Conservation (phyloP, 2,888 invertebrate genomes). For the Dione juno region DNA sequence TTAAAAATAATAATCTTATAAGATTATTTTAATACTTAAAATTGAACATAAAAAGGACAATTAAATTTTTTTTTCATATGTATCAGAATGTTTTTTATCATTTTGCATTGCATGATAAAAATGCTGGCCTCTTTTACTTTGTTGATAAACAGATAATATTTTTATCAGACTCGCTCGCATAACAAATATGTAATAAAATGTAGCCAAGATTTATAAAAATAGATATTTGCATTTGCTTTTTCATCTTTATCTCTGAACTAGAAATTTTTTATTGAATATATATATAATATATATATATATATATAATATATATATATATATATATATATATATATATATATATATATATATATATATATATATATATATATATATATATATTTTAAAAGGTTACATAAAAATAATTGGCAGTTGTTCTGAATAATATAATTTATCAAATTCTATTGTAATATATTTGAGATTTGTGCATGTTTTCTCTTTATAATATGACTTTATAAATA, state of each 20-base stretch:
- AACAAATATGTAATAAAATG: constrained; percentile 3
- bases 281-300: too few relatives aligned
- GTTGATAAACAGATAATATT: constrained; percentile 38
- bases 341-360: too few relatives aligned
- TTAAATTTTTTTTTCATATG: neutral
- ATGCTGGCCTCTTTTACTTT: constrained; percentile 38
- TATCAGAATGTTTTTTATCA: neutral
- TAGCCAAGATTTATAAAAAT: neutral
- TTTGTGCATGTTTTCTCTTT: neutral
- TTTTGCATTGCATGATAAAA: constrained; percentile 19
- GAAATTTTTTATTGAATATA: constrained; percentile 14
- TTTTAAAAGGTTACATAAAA: neutral
- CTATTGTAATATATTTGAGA: neutral
- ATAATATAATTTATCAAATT: neutral
- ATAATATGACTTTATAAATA: neutral
- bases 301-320: too few relatives aligned
- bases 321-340: too few relatives aligned
- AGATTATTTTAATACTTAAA: neutral
- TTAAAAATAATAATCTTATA: neutral
- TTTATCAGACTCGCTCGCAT: constrained; percentile 12
- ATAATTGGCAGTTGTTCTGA: neutral
- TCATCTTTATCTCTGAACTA: constrained; percentile 1
- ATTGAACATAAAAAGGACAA: neutral
- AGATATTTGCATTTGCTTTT: constrained; percentile 34
- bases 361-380: too few relatives aligned